Percentiles rank a stretch among this genome's conserved stretches.
These are phyloP conservation scores for Cyclophora punctaria DNA, from an alignment of 2,888 invertebrate species.

Conservation along the genomic window DNA sequence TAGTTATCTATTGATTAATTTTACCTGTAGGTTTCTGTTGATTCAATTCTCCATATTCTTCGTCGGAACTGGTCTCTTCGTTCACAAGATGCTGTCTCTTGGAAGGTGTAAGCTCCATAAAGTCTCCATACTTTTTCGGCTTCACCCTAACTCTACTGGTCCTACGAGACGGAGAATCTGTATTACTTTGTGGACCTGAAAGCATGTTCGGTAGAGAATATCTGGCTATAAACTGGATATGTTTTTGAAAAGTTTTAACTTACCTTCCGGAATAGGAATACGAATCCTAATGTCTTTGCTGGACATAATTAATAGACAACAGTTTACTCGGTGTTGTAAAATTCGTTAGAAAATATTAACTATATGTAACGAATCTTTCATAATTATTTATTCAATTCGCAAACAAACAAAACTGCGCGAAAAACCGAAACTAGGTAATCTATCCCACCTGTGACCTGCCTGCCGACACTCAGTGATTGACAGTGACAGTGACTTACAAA, in stretches of 20 bases:
- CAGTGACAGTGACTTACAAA: no score
- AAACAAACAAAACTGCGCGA: no score
- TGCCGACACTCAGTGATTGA: no score
- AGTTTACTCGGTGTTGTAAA: no score
- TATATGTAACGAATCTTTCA: no score
- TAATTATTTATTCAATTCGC: no score
- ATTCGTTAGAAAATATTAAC: no score
- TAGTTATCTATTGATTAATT: neutral
- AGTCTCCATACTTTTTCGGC: slow-evolving; percentile 59
- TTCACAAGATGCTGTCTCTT: slow-evolving; percentile 27
- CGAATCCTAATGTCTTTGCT: slow-evolving; percentile 2
- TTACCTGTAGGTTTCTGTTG: slow-evolving; percentile 50
- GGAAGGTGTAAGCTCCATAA: slow-evolving; percentile 36
- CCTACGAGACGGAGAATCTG: slow-evolving; percentile 40
- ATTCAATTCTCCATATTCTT: slow-evolving; percentile 26
- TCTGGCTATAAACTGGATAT: no score
- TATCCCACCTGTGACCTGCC: no score
- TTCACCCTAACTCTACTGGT: slow-evolving; percentile 43
- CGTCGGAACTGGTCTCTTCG: slow-evolving; percentile 36
- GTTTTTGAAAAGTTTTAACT: no score
- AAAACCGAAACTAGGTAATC: no score
- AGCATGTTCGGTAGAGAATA: neutral
- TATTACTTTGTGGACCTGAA: slow-evolving; percentile 7
- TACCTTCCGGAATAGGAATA: slow-evolving; percentile 1
- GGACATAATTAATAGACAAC: no score